Evolutionary conservation across 2,888 invertebrate species (phyloP).

Genomic region (Mythimna lalbum): DNA sequence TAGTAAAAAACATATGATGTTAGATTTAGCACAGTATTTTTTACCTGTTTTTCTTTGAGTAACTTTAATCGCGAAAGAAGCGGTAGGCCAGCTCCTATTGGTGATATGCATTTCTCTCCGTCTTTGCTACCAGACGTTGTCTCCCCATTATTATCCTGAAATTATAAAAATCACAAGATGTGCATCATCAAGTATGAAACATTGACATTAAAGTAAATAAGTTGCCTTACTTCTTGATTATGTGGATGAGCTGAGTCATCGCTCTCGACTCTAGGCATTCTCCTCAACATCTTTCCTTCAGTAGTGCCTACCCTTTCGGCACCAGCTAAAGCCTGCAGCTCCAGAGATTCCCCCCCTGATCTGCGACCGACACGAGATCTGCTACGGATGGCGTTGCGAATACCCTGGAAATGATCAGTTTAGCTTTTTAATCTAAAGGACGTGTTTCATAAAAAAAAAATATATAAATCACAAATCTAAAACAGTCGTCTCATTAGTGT

Average conservation of each 20-base stretch:
- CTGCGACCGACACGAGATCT: conserved; percentile 89
- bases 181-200: background rate
- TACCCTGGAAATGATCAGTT: conserved; percentile 80
- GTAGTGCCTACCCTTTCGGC: conserved; percentile 79
- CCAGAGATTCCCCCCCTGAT: conserved; percentile 93
- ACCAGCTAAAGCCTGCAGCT: conserved; percentile 86
- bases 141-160: conserved; percentile 85
- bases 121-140: conserved; percentile 88
- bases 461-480: background rate
- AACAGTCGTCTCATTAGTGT: background rate
- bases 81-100: conserved; percentile 96
- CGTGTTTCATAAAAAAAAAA: background rate
- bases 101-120: conserved; percentile 92
- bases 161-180: background rate
- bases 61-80: conserved; percentile 94
- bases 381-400: conserved; percentile 91
- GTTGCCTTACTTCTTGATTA: conserved; percentile 69
- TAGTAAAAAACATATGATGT: background rate
- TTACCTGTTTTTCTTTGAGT: conserved; percentile 95
- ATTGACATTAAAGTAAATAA: background rate
- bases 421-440: background rate
- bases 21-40: background rate
- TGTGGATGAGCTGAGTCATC: conserved; percentile 91
- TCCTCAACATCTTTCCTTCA: conserved; percentile 91
- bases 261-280: conserved; percentile 94